Percentiles rank a stretch among this genome's conserved stretches.
Evolutionary conservation across 2,888 invertebrate genomes (phyloP).

Genomic region (Patella pellucida): DNA sequence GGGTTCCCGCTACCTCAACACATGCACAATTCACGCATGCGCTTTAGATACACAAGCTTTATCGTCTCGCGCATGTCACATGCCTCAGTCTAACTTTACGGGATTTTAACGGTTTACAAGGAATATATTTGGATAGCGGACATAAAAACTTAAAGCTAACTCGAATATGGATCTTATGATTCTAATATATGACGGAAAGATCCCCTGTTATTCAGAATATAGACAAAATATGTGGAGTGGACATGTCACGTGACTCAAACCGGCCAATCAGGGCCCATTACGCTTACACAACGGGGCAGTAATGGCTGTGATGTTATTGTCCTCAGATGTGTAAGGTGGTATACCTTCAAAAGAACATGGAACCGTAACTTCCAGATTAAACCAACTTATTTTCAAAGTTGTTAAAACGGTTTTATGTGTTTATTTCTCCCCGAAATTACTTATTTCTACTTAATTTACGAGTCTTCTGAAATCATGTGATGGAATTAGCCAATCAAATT

Average conservation of each 20-base stretch:
- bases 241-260: constrained; percentile 19
- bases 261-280: constrained; percentile 19
- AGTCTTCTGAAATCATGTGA: constrained; percentile 62
- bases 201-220: not conserved
- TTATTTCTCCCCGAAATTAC: constrained; percentile 1
- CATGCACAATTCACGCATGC: constrained; percentile 32
- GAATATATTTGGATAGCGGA: no score
- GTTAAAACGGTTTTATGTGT: no score
- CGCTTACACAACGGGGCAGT: constrained; percentile 24
- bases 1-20: constrained; percentile 27
- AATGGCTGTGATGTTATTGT: constrained; percentile 19
- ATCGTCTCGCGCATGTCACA: constrained; percentile 17
- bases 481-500: constrained; percentile 63
- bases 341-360: not conserved
- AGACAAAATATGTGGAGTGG: not conserved
- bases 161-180: no score
- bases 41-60: constrained; percentile 17
- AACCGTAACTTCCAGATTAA: no score
- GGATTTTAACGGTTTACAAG: no score
- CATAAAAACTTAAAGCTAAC: no score
- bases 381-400: no score
- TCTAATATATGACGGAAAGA: no score
- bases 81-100: no score
- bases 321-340: not conserved
- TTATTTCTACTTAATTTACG: constrained; percentile 12